Conservation (phyloP, 2,888 invertebrate species). For the Mythimna ferrago region DNA sequence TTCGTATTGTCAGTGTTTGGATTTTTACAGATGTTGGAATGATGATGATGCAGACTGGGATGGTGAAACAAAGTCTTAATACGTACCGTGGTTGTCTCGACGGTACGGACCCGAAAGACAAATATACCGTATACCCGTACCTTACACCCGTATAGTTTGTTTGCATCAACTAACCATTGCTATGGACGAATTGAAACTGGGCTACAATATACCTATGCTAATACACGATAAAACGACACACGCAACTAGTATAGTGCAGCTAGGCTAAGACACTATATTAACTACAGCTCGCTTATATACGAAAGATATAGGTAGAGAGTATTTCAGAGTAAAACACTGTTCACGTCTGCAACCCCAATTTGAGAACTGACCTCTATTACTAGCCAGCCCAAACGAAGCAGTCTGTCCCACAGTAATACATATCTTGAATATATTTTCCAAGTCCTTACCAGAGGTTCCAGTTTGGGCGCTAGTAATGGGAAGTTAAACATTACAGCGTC, state of each 20-base stretch:
- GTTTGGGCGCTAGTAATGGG: slow-evolving; percentile 73
- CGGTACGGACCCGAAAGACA: slow-evolving; percentile 93
- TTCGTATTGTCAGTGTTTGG: slow-evolving; percentile 90
- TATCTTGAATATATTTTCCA: slow-evolving; percentile 13
- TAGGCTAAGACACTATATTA: slow-evolving; percentile 84
- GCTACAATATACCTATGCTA: slow-evolving; percentile 85
- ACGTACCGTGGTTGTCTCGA: slow-evolving; percentile 94
- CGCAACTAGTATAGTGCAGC: slow-evolving; percentile 87
- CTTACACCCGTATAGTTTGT: slow-evolving; percentile 88
- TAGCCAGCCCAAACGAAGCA: slow-evolving; percentile 52
- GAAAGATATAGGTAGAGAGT: slow-evolving; percentile 67
- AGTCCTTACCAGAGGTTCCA: slow-evolving; percentile 18
- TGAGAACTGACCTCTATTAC: slow-evolving; percentile 63
- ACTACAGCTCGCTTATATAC: slow-evolving; percentile 76
- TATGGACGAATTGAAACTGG: slow-evolving; percentile 80
- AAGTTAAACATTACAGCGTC: slow-evolving; percentile 60
- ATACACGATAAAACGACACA: slow-evolving; percentile 86
- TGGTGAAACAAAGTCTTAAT: slow-evolving; percentile 97
- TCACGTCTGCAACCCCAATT: slow-evolving; percentile 69
- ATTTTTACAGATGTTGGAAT: slow-evolving; percentile 98
- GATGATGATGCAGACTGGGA: slow-evolving; percentile 99
- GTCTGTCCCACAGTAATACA: not conserved
- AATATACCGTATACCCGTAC: slow-evolving; percentile 85
- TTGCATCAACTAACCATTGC: slow-evolving; percentile 89
- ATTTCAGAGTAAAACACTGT: slow-evolving; percentile 67